These are phyloP conservation scores for Trogon melanurus DNA, from an alignment of 2,113 vertebrate species.

Conservation along the genomic window DNA sequence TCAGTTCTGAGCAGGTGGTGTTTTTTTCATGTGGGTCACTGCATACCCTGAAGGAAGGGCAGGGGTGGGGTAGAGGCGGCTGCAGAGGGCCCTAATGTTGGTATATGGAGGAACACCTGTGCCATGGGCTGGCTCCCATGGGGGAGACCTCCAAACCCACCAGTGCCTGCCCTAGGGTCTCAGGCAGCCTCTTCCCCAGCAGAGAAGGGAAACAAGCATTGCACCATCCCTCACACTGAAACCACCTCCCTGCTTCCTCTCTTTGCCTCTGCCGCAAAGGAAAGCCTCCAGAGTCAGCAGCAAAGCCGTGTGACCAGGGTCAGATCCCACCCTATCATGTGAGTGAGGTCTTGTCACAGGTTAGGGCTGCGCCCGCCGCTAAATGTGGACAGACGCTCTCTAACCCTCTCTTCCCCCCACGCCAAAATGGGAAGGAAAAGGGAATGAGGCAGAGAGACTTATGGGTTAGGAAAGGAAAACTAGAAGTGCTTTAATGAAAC, in stretches of 20 bases:
- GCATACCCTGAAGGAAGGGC: background rate
- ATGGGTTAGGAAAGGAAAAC: no score
- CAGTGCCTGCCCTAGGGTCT: background rate
- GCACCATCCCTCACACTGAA: background rate
- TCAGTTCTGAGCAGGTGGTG: background rate
- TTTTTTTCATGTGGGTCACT: background rate
- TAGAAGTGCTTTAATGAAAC: no score
- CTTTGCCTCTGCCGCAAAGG: fast-evolving
- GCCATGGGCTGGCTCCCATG: background rate
- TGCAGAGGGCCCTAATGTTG: background rate
- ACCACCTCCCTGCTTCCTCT: background rate
- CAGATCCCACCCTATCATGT: fast-evolving
- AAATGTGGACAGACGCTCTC: no score
- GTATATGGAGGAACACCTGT: background rate
- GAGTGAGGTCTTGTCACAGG: background rate
- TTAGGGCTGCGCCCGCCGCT: no score
- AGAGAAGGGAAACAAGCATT: background rate
- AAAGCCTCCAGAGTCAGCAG: background rate
- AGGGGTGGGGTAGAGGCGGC: background rate
- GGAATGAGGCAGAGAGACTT: no score
- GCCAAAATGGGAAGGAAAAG: no score
- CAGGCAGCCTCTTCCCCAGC: background rate
- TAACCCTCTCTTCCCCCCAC: no score
- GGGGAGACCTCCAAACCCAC: background rate
- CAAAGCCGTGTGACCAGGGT: background rate